phyloP scores from a whole-genome alignment of 2,797 vertebrate genomes.

The Bucorvus abyssinicus region DNA sequence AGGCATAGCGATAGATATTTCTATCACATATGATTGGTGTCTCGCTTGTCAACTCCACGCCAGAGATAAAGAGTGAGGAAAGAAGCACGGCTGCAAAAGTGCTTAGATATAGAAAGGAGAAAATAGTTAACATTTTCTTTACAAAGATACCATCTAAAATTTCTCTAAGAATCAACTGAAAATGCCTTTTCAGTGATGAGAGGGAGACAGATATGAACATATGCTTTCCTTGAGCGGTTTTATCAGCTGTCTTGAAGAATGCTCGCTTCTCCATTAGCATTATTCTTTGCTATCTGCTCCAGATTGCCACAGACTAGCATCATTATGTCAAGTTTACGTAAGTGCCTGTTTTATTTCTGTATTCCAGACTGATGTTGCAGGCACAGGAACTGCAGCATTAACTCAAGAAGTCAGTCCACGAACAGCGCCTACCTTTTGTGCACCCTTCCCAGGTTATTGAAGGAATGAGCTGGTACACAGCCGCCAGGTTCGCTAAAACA shows the following conservation, averaged over 20 bases:
- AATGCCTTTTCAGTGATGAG: not conserved
- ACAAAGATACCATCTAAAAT: constrained; percentile 29
- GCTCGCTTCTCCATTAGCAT: not conserved
- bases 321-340: not conserved
- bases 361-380: not conserved
- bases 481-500: not conserved
- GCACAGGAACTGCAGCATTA: not conserved
- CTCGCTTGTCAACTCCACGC: not conserved
- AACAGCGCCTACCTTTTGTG: not conserved
- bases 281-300: constrained; percentile 29
- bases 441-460: not conserved
- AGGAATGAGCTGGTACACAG: not conserved
- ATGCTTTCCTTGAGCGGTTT: not conserved
- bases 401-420: not conserved
- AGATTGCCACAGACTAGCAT: not conserved
- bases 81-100: not conserved
- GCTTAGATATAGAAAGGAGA: constrained; percentile 8
- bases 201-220: constrained; percentile 12
- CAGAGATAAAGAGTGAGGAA: not conserved
- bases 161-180: not conserved
- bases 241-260: constrained; percentile 14
- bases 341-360: not conserved
- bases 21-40: constrained; percentile 28
- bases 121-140: not conserved
- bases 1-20: constrained; percentile 4